Percentiles rank a stretch among this genome's conserved stretches.
phyloP scores from a whole-genome alignment of 2,113 vertebrate species.

The Dicaeum eximium region DNA sequence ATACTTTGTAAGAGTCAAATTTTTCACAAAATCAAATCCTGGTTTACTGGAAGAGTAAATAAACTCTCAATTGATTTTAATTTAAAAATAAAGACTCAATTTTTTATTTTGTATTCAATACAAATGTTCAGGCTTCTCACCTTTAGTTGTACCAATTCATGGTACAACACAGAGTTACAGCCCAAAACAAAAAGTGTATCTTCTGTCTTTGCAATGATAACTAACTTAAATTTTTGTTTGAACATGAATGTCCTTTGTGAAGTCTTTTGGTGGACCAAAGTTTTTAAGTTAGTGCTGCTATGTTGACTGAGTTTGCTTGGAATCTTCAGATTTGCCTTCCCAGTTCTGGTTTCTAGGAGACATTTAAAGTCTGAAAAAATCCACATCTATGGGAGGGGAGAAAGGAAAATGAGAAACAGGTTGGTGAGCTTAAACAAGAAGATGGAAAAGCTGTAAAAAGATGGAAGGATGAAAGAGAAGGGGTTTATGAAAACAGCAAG shows the following conservation, averaged over 20 bases:
- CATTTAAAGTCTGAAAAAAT: not conserved
- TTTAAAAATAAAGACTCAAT: not conserved
- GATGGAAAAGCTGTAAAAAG: not conserved
- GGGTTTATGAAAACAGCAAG: not conserved
- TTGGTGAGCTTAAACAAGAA: not conserved
- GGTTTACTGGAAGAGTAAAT: not conserved
- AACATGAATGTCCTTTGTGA: not conserved
- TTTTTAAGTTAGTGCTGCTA: not conserved
- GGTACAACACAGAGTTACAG: not conserved
- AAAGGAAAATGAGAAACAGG: not conserved
- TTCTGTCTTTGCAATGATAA: not conserved
- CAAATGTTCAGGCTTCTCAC: not conserved
- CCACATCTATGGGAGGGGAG: not conserved
- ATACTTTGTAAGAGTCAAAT: not conserved
- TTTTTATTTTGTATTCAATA: not conserved
- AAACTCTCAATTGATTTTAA: not conserved
- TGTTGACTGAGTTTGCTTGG: not conserved
- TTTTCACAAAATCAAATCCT: not conserved
- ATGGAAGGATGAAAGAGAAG: not conserved
- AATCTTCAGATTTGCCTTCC: not conserved
- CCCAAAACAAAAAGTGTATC: not conserved
- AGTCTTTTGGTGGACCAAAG: not conserved
- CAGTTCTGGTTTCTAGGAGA: not conserved
- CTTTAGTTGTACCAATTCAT: not conserved
- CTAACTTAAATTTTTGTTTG: not conserved